Conservation (phyloP, 2,888 invertebrate genomes). For the Bombylius major region DNA sequence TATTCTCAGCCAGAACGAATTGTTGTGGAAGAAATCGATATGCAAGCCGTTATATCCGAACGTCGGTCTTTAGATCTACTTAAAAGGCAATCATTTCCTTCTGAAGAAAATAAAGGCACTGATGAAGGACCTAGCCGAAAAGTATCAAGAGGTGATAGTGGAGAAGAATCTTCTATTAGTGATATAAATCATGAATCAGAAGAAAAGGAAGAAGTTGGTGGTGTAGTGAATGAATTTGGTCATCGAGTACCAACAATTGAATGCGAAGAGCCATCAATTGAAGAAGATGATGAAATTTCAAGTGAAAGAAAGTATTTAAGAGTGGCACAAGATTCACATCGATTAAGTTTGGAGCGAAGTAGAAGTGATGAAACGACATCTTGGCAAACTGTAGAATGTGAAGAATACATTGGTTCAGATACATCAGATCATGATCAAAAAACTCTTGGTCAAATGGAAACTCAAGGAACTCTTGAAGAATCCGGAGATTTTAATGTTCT, state of each 20-base stretch:
- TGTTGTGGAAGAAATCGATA: conserved; percentile 39
- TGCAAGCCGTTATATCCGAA: conserved; percentile 48
- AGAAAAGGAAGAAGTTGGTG: conserved; percentile 8
- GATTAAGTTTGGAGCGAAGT: conserved; percentile 39
- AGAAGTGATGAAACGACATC: conserved; percentile 56
- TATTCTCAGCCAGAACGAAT: conserved; percentile 20
- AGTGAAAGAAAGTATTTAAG: conserved; percentile 30
- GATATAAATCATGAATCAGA: conserved; percentile 40
- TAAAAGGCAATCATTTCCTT: conserved; percentile 42
- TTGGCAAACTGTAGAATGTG: conserved; percentile 54
- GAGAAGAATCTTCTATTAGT: conserved; percentile 56
- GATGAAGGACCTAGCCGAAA: conserved; percentile 28
- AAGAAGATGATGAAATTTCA: conserved; percentile 27
- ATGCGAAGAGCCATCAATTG: conserved; percentile 35
- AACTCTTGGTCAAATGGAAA: conserved; percentile 34
- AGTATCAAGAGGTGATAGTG: conserved; percentile 44
- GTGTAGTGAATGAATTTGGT: conserved; percentile 29
- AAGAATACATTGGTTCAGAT: conserved; percentile 51
- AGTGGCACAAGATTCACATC: conserved; percentile 26
- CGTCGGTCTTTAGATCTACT: conserved; percentile 48
- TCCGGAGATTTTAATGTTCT: conserved; percentile 41
- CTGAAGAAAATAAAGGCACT: conserved; percentile 36
- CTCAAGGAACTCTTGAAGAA: conserved; percentile 48
- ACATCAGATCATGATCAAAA: conserved; percentile 43
- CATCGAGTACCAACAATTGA: conserved; percentile 37